phyloP scores from a whole-genome alignment of 2,113 vertebrate genomes.

The Onychorhynchus coronatus region DNA sequence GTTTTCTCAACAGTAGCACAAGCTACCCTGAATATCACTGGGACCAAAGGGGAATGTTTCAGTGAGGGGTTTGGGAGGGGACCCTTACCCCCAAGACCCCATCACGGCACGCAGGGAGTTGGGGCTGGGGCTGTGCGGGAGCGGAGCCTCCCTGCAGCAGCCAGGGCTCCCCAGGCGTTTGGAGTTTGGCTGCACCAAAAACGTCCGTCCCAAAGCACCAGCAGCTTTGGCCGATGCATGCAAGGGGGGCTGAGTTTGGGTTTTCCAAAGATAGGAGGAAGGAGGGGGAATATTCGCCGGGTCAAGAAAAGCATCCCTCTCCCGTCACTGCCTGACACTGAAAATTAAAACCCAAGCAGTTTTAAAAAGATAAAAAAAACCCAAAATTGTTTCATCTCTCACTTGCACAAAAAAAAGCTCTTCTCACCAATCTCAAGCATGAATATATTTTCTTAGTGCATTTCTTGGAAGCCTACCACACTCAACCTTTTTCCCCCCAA shows the following conservation, averaged over 20 bases:
- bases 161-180: fast-evolving
- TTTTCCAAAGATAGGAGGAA: neutral
- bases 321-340: fast-evolving
- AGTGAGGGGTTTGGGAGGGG: neutral
- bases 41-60: neutral
- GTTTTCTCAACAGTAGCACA: neutral
- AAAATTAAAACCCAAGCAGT: neutral
- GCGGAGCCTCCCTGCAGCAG: neutral
- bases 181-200: neutral
- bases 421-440: neutral
- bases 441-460: neutral
- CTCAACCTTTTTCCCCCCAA: neutral
- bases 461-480: neutral
- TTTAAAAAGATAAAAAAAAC: neutral
- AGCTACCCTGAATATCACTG: neutral
- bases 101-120: fast-evolving
- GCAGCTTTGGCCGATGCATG: fast-evolving
- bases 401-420: neutral
- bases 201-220: fast-evolving
- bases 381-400: neutral
- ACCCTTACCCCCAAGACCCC: neutral
- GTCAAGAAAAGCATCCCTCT: neutral
- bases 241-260: neutral
- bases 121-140: neutral
- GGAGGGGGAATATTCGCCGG: neutral